phyloP scores from a whole-genome alignment of 2,113 vertebrate genomes.

The Perca fluviatilis region DNA sequence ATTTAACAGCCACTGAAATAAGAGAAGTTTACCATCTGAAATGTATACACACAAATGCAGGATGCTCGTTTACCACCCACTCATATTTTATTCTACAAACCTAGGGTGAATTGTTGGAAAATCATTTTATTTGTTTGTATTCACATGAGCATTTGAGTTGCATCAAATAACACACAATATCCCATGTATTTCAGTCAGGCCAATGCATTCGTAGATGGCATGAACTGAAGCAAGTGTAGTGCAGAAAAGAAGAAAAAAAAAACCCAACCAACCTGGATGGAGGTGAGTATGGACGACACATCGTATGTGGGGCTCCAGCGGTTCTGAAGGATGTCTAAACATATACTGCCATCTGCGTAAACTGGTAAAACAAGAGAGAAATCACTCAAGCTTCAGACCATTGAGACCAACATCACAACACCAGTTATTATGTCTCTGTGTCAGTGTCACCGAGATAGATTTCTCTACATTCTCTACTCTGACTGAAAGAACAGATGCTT shows the following conservation, averaged over 20 bases:
- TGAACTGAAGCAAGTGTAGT: not conserved
- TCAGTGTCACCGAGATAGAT: not conserved
- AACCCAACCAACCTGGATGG: constrained; percentile 92
- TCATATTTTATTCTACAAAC: no score
- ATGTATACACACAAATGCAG: no score
- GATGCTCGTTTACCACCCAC: no score
- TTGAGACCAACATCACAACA: not conserved
- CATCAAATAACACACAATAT: not conserved
- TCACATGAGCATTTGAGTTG: no score
- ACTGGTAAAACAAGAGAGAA: constrained; percentile 80
- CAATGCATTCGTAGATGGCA: no score
- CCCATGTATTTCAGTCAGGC: no score
- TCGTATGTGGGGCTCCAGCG: constrained; percentile 99
- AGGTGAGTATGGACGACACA: constrained; percentile 99
- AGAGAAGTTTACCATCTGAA: no score
- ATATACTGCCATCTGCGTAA: constrained; percentile 99
- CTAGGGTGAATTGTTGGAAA: no score
- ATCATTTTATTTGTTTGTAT: no score
- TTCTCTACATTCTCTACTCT: no score
- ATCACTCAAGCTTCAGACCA: not conserved
- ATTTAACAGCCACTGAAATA: no score
- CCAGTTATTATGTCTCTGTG: not conserved
- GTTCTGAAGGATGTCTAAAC: constrained; percentile 99
- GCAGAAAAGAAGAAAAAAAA: not conserved
- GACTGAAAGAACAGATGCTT: not conserved